Conservation (phyloP, 37 sponge, comb jelly and placozoan species). For the Haliclona indistincta region DNA sequence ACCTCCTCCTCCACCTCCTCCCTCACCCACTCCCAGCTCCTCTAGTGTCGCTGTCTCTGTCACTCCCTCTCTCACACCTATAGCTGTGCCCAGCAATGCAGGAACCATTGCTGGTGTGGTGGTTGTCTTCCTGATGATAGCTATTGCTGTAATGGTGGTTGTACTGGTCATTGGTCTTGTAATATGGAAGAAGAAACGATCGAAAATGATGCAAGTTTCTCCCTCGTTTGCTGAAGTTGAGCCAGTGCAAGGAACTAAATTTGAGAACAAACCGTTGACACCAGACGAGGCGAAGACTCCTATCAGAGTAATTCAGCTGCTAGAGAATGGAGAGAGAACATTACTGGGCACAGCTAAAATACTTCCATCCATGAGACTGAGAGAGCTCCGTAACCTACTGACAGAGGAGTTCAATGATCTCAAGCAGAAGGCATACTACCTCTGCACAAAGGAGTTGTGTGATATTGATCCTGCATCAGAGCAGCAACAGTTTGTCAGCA, state of each 20-base stretch:
- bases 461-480: conserved; percentile 82
- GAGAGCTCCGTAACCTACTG: conserved; percentile 68
- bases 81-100: neutral
- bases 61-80: neutral
- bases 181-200: conserved; percentile 34
- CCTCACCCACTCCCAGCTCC: conserved; percentile 22
- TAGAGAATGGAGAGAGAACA: conserved; percentile 47
- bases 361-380: conserved; percentile 64
- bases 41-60: neutral
- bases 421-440: conserved; percentile 75
- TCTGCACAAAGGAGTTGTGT: conserved; percentile 68
- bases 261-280: conserved; percentile 23
- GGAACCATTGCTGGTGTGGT: conserved; percentile 14
- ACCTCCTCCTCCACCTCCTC: conserved; percentile 19
- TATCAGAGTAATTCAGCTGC: conserved; percentile 46
- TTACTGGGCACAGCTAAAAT: conserved; percentile 53
- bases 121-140: conserved; percentile 20
- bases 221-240: neutral
- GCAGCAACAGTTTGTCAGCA: conserved; percentile 74
- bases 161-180: conserved; percentile 17
- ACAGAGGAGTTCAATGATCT: conserved; percentile 48
- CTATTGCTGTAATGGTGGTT: conserved; percentile 13
- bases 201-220: conserved; percentile 14
- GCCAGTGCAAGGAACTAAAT: neutral
- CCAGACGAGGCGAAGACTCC: conserved; percentile 50